Evolutionary conservation across 2,888 invertebrate species (phyloP), one percentile per base, ranked within the genome.

Genomic region (Ophraella communa): DNA sequence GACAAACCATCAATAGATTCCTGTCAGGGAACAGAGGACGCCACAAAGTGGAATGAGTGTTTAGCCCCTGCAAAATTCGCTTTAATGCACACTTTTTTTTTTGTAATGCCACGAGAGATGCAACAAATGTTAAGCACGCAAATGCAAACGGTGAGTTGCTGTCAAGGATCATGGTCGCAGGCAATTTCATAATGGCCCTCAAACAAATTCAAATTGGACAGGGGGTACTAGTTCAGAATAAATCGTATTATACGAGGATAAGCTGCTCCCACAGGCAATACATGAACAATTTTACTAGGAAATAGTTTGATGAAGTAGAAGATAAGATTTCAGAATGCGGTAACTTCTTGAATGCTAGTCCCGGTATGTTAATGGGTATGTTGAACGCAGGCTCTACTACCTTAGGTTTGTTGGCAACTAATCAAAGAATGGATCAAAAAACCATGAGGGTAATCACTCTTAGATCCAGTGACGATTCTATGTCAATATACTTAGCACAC

Each of bases 361-460:
- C 69, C 10, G 71, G 71, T 0, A 71, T 74, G 71, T 47, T 75
- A 11, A 75, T 75, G 74, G 74, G 74, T 0, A 74, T 75, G 75
- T 60, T 67, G 3, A 75, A 75, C 56, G 72, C 72, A 0, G 63
- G 55, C 0, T 70, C 70, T 0, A 75, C 69, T 0, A 74, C 73
- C n/a, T n/a, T 68, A 7, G 72, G 73, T 0, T 62, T 33, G 1
- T 8, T 33, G 1, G 24, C 11, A 23, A 17, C 47, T 3, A 58
- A 47, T 24, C 23, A 58, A 8, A 24, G 30, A 23, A 58, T 49
- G 45, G 56, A 60, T 4, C 3, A 20, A 3, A 35, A 35, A 35
- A 58, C 11, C 1, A 58, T 58, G 42, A 21, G 39, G 10, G 35
- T 17, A 0, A 24, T 52, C 17, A 52, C 24, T 3, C 33, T 52